A percentile compares a stretch with the other conserved stretches of the same genome.
These are phyloP conservation scores for Caloenas nicobarica DNA, from an alignment of 2,113 vertebrate genomes.

Conservation along the genomic window DNA sequence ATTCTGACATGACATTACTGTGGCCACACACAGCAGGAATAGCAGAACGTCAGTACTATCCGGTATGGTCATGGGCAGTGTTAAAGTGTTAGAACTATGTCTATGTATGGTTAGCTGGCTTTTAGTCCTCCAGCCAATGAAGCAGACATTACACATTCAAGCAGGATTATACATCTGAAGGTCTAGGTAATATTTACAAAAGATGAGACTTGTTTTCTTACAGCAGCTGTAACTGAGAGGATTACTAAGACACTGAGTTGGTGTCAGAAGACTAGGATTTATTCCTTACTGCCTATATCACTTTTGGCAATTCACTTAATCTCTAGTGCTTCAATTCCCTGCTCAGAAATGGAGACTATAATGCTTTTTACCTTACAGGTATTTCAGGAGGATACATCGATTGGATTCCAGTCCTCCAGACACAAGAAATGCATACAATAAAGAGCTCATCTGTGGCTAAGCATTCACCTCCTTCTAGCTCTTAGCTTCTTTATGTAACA, in stretches of 20 bases:
- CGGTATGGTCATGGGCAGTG: background rate
- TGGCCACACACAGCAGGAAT: background rate
- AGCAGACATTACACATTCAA: background rate
- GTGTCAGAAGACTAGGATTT: constrained; percentile 36
- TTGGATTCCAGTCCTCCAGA: background rate
- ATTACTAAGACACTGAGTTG: constrained; percentile 31
- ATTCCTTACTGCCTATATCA: background rate
- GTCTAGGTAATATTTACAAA: constrained; percentile 22
- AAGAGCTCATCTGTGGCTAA: background rate
- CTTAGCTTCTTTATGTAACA: background rate
- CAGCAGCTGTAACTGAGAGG: constrained; percentile 1
- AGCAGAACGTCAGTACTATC: background rate
- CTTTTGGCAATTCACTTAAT: constrained; percentile 26
- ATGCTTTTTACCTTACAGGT: background rate
- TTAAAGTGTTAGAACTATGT: background rate
- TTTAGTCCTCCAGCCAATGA: background rate
- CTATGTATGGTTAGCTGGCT: background rate
- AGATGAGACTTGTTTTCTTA: constrained; percentile 16
- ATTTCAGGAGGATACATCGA: background rate
- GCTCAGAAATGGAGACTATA: constrained; percentile 1
- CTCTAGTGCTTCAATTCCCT: background rate
- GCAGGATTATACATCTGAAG: constrained; percentile 10
- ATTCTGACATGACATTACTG: background rate
- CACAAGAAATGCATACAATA: background rate
- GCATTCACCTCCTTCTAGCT: background rate